Percentiles rank a stretch among this genome's conserved stretches.
Evolutionary conservation across 2,797 vertebrate species (phyloP).

Genomic region (Sebastes nivosus): DNA sequence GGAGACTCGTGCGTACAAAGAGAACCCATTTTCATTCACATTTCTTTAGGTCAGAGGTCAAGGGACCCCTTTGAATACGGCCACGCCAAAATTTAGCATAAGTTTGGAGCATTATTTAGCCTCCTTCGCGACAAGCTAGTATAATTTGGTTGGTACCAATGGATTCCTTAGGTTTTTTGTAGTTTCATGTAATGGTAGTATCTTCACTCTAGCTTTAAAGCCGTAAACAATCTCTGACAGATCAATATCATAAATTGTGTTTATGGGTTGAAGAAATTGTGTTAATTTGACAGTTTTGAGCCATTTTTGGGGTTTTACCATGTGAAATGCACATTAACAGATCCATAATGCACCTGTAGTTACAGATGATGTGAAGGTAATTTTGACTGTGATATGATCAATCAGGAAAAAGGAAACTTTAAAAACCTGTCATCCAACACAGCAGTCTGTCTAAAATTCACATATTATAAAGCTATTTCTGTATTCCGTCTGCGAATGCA

Average conservation of each 20-base stretch:
- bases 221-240: not conserved
- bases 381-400: not conserved
- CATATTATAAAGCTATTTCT: slow-evolving; percentile 12
- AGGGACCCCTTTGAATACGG: too few species aligned
- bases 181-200: too few species aligned
- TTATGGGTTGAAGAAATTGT: not conserved
- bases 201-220: not conserved
- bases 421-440: not conserved
- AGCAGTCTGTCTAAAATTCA: not conserved
- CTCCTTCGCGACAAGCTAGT: too few species aligned
- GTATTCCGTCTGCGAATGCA: slow-evolving; percentile 17
- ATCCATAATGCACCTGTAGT: not conserved
- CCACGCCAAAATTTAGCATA: too few species aligned
- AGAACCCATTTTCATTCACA: too few species aligned
- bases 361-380: not conserved
- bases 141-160: too few species aligned
- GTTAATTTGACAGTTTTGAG: not conserved
- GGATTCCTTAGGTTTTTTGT: too few species aligned
- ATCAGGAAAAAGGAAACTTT: not conserved
- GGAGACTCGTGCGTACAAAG: too few species aligned
- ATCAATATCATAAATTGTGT: not conserved
- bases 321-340: not conserved
- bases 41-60: too few species aligned
- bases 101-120: too few species aligned
- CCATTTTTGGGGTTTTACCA: not conserved